A percentile compares a stretch with the other conserved stretches of the same genome.
Conservation (phyloP, 2,888 invertebrate species). For the Pediacus dermestoides region DNA sequence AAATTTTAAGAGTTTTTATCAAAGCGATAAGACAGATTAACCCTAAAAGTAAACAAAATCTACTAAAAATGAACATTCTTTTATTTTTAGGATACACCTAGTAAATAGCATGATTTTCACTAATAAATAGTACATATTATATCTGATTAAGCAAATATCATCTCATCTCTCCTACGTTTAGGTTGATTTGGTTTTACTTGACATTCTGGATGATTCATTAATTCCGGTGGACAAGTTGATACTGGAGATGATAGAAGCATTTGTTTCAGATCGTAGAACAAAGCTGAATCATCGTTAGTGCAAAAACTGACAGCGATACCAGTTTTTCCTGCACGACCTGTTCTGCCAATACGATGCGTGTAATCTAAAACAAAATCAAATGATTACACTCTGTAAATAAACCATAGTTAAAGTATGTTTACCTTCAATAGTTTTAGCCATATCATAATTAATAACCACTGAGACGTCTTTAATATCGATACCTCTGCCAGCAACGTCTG, state of each 20-base stretch:
- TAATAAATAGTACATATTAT: not conserved
- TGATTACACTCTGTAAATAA: not conserved
- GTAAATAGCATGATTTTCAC: not conserved
- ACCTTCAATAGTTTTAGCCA: constrained; percentile 98
- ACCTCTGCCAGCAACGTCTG: constrained; percentile 99
- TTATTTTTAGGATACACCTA: no score
- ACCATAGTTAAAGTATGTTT: constrained; percentile 18
- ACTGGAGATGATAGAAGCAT: constrained; percentile 83
- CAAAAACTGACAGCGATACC: constrained; percentile 95
- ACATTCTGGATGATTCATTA: constrained; percentile 97
- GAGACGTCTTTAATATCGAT: constrained; percentile 99
- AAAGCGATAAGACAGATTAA: no score
- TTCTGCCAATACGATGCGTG: constrained; percentile 97
- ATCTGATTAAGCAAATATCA: constrained; percentile 83
- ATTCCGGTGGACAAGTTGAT: constrained; percentile 91
- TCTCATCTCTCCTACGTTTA: constrained; percentile 89
- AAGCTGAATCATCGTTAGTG: constrained; percentile 91
- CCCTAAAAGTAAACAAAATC: no score
- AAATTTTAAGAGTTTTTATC: no score
- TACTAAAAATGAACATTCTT: no score
- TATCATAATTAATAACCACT: constrained; percentile 98
- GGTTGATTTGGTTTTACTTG: constrained; percentile 96
- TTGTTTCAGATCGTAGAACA: constrained; percentile 98
- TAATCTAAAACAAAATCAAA: constrained; percentile 61
- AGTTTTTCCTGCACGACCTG: constrained; percentile 97